Evolutionary conservation across 64 coral and sea anemone species (phyloP).

Genomic region (Astreopora myriophthalma): DNA sequence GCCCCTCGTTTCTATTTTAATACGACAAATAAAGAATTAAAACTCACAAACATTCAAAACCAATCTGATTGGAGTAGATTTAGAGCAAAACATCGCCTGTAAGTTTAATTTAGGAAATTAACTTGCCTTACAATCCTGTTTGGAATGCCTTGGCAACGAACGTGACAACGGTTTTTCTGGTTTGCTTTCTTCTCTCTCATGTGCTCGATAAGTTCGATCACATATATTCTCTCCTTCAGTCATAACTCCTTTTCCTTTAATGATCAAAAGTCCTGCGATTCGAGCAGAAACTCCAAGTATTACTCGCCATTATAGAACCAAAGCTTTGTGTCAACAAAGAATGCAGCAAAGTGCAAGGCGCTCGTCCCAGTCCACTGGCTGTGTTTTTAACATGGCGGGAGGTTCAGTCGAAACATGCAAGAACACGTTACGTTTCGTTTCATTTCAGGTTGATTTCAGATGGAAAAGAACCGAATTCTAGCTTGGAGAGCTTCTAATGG

Average conservation of each 20-base stretch:
- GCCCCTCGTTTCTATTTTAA: too few species aligned
- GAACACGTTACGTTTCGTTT: not conserved
- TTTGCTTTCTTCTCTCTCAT: conserved; percentile 51
- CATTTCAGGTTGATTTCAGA: not conserved
- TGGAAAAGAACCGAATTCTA: not conserved
- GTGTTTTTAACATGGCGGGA: conserved; percentile 73
- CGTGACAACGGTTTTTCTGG: conserved; percentile 54
- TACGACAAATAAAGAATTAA: too few species aligned
- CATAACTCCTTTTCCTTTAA: not conserved
- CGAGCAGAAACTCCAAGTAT: not conserved
- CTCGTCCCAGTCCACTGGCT: not conserved
- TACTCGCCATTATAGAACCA: not conserved
- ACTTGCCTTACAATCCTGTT: conserved; percentile 55
- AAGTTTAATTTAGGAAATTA: too few species aligned
- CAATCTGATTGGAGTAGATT: too few species aligned
- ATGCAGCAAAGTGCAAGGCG: conserved; percentile 1
- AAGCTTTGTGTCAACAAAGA: not conserved
- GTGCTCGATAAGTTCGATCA: conserved; percentile 51
- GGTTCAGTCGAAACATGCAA: not conserved
- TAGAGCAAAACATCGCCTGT: not conserved
- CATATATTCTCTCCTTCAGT: conserved; percentile 40
- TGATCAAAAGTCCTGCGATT: not conserved
- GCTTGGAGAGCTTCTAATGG: conserved; percentile 21
- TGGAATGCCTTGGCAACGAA: conserved; percentile 83
- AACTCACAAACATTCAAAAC: too few species aligned